Percentiles rank a stretch among this genome's conserved stretches.
Evolutionary conservation across 2,888 invertebrate genomes (phyloP).

Genomic region (Spodoptera littoralis): DNA sequence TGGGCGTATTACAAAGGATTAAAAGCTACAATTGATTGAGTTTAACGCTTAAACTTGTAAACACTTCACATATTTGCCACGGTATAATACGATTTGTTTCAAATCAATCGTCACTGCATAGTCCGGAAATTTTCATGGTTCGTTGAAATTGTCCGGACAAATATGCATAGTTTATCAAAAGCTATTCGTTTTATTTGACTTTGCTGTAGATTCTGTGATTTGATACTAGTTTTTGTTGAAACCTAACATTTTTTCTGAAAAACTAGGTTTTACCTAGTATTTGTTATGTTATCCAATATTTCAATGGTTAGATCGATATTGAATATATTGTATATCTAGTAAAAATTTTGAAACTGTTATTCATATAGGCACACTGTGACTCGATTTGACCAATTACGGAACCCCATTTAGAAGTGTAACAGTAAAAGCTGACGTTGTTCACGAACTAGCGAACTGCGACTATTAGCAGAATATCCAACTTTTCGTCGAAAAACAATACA

Average conservation of each 20-base stretch:
- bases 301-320: neutral
- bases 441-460: slow-evolving; percentile 27
- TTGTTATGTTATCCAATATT: slow-evolving; percentile 1
- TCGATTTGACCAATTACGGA: slow-evolving; percentile 32
- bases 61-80: slow-evolving; percentile 63
- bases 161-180: slow-evolving; percentile 61
- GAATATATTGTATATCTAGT: neutral
- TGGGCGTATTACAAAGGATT: slow-evolving; percentile 63
- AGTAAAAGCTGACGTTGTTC: slow-evolving; percentile 43
- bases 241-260: slow-evolving; percentile 21
- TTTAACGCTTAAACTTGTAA: slow-evolving; percentile 61
- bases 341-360: slow-evolving; percentile 4
- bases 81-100: slow-evolving; percentile 65
- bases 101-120: slow-evolving; percentile 65
- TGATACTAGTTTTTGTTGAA: slow-evolving; percentile 10
- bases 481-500: slow-evolving; percentile 41
- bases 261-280: too few relatives aligned
- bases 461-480: slow-evolving; percentile 40
- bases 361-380: slow-evolving; percentile 7
- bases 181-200: slow-evolving; percentile 62
- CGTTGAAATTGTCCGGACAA: slow-evolving; percentile 60
- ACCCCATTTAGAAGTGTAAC: slow-evolving; percentile 25
- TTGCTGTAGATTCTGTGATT: slow-evolving; percentile 24
- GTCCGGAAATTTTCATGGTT: slow-evolving; percentile 62
- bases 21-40: slow-evolving; percentile 64